These are phyloP conservation scores for Oscheius sp. DNA, from an alignment of 2,888 invertebrate species.

Conservation along the genomic window DNA sequence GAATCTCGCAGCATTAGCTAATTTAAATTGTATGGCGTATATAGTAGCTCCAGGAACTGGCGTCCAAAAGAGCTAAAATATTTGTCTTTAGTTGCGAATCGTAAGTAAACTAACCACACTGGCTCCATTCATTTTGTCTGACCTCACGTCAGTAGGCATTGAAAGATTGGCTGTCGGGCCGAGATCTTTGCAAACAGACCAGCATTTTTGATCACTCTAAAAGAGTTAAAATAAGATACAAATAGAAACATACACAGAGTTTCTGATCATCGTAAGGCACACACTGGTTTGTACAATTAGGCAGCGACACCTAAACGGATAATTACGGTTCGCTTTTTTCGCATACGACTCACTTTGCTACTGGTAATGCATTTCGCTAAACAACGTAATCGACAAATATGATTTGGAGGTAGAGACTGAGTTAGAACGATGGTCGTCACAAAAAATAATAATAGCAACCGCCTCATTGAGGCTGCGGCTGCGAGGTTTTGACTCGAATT, in stretches of 20 bases:
- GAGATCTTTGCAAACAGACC: conserved; percentile 36
- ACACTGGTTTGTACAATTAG: conserved; percentile 38
- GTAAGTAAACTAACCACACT: not conserved
- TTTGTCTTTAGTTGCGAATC: not conserved
- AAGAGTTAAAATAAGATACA: not conserved
- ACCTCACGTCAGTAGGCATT: conserved; percentile 29
- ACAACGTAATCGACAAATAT: conserved; percentile 42
- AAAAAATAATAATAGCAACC: conserved; percentile 8
- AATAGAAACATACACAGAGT: conserved; percentile 38
- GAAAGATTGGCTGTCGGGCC: conserved; percentile 15
- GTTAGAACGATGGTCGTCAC: not conserved
- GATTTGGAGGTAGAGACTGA: conserved; percentile 34
- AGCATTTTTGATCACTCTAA: conserved; percentile 34
- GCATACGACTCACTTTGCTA: conserved; percentile 22
- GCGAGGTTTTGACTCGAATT: not conserved
- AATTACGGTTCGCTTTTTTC: not conserved
- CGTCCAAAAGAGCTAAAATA: conserved; percentile 33
- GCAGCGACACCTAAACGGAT: conserved; percentile 25
- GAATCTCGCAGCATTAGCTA: not conserved
- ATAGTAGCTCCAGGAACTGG: conserved; percentile 40
- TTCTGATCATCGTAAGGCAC: conserved; percentile 25
- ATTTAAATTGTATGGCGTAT: conserved; percentile 33
- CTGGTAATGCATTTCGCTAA: conserved; percentile 38
- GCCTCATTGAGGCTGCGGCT: conserved; percentile 19
- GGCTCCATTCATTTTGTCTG: not conserved